Evolutionary conservation across 2,888 invertebrate genomes (phyloP), one percentile per base, ranked within the genome.

Genomic region (Microplitis deprimator): DNA sequence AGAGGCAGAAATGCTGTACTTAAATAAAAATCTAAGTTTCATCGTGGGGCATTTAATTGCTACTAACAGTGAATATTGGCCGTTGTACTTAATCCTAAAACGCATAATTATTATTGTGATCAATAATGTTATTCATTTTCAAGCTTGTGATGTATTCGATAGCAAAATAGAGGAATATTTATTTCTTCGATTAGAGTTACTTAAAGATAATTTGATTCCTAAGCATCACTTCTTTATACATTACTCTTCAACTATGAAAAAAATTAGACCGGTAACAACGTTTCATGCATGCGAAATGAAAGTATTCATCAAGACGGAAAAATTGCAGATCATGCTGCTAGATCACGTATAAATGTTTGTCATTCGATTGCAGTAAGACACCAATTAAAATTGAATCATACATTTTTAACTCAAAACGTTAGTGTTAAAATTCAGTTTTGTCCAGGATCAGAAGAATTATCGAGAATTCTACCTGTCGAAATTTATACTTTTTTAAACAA

Each of bases 1-100:
- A n/a, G 76, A 70, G 1, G 41, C 76, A 7, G 76, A 76, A 71
- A 76, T 76, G 65, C 16, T 68, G 8, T 62, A n/a, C 39, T 61
- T 69, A 20, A 41, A 73, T 16, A 65, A 67, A 38, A 65, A 76
- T 60, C 16, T 76, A 6, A 13, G 10, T 59, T 59, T 71, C 10
- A 68, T 76, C 10, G 68, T 71, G 7, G 68, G 68, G 4, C 39
- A 67, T 60, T 76, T 67, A 60, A 68, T 76, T 61, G 64, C 59
- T n/a, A 5, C 17, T 8, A 60, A 67, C 13, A 29, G 4, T 69
- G 50, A 69, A 69, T 50, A 69, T 20, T 69, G 69, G 69, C 6
- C 4, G 10, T 1, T 72, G n/a, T 72, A 10, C 5, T 20, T 72
- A 3, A 62, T 38, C n/a, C 61, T 60, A 38, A 72, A 29, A 72